phyloP scores from a whole-genome alignment of 2,797 vertebrate genomes.

The Intellagama lesueurii region DNA sequence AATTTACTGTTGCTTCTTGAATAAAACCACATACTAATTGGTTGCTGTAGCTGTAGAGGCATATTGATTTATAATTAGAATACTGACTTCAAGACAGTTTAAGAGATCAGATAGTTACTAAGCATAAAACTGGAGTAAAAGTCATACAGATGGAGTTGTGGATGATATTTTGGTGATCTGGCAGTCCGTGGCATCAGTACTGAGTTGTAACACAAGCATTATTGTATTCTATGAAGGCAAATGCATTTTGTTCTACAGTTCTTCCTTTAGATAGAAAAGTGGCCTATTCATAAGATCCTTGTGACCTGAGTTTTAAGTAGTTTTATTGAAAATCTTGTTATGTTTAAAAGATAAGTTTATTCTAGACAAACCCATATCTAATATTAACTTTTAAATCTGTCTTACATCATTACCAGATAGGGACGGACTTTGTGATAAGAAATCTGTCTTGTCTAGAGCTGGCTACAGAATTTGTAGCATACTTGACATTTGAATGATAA shows the following conservation, averaged over 20 bases:
- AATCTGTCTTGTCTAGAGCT: not conserved
- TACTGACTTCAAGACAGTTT: not conserved
- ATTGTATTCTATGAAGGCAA: not conserved
- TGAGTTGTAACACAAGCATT: too few species aligned
- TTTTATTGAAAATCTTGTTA: not conserved
- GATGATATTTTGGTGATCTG: not conserved
- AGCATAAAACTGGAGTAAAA: not conserved
- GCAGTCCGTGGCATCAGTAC: not conserved
- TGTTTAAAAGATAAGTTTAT: not conserved
- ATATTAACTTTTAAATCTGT: not conserved
- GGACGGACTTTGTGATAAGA: not conserved
- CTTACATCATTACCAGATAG: not conserved
- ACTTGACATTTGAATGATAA: not conserved
- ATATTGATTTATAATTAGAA: not conserved
- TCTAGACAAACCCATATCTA: not conserved
- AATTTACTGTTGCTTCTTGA: not conserved
- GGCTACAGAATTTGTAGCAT: not conserved
- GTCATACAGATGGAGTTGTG: not conserved
- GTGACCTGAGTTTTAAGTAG: not conserved
- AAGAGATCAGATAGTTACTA: not conserved
- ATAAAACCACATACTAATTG: not conserved
- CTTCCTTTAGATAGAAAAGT: not conserved
- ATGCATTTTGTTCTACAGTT: not conserved
- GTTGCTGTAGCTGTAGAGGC: not conserved
- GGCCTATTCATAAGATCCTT: not conserved